Conservation (phyloP, 1,140 invertebrate species). For the Latrodectus geometricus region DNA sequence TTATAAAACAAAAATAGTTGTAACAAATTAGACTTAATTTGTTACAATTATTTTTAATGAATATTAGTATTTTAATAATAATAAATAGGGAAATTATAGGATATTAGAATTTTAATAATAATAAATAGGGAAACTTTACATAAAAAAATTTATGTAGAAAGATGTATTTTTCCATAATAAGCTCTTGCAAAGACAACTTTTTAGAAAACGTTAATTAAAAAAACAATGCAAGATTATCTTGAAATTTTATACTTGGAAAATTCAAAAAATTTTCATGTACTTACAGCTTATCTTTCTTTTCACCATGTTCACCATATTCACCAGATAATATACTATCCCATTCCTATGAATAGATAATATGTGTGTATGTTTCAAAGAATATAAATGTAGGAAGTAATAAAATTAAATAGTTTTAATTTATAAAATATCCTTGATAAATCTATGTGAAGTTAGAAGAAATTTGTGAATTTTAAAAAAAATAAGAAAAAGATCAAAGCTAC, state of each 20-base stretch:
- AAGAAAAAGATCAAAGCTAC: too few species aligned
- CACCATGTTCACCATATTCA: conserved; percentile 24
- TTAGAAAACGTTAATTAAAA: too few species aligned
- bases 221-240: background rate
- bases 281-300: conserved; percentile 29
- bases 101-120: too few species aligned
- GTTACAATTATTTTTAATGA: too few species aligned
- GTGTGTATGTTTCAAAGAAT: background rate
- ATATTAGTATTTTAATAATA: too few species aligned
- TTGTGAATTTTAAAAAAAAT: too few species aligned
- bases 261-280: background rate
- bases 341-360: conserved; percentile 13
- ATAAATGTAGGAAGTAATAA: background rate
- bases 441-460: too few species aligned
- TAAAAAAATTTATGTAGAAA: background rate
- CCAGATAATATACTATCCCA: conserved; percentile 37
- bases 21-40: too few species aligned
- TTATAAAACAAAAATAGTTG: too few species aligned
- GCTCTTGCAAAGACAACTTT: background rate
- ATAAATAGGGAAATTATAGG: too few species aligned
- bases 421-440: background rate
- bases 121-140: background rate
- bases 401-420: background rate
- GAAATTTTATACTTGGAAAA: background rate
- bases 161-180: background rate